Evolutionary conservation across 2,888 invertebrate species (phyloP).

Genomic region (Chironomus tentans): DNA sequence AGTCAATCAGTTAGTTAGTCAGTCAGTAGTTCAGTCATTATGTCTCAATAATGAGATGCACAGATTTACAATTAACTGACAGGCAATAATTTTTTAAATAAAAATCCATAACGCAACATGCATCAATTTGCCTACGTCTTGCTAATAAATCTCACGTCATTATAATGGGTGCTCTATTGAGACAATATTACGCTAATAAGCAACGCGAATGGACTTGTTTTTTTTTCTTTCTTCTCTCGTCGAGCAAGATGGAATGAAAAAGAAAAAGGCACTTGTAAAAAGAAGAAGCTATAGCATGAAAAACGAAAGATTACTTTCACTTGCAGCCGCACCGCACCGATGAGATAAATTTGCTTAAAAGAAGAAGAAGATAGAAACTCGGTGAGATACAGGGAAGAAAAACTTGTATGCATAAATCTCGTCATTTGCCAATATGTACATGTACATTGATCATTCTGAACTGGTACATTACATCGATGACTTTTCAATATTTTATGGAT

Average conservation of each 20-base stretch:
- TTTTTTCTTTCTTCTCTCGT: too few relatives aligned
- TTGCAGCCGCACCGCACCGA: neutral
- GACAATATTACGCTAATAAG: too few relatives aligned
- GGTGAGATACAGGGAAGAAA: neutral
- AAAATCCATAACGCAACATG: neutral
- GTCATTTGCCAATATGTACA: neutral
- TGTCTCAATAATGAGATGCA: neutral
- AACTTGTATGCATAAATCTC: neutral
- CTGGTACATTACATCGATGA: neutral
- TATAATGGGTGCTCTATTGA: too few relatives aligned
- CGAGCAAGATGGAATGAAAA: neutral
- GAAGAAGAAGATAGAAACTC: constrained; percentile 4
- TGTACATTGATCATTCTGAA: neutral
- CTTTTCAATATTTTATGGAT: neutral
- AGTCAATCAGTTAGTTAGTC: neutral
- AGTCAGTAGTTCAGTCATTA: neutral
- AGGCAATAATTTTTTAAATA: too few relatives aligned
- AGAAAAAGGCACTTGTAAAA: neutral
- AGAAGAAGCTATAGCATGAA: constrained; percentile 9
- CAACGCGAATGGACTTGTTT: too few relatives aligned
- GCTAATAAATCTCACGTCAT: too few relatives aligned
- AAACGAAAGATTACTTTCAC: constrained; percentile 19
- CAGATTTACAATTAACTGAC: too few relatives aligned
- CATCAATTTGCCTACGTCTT: neutral
- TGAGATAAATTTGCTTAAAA: neutral